Evolutionary conservation across 2,113 vertebrate genomes (phyloP), one percentile per base, ranked within the genome.

Genomic region (Lophius piscatorius): DNA sequence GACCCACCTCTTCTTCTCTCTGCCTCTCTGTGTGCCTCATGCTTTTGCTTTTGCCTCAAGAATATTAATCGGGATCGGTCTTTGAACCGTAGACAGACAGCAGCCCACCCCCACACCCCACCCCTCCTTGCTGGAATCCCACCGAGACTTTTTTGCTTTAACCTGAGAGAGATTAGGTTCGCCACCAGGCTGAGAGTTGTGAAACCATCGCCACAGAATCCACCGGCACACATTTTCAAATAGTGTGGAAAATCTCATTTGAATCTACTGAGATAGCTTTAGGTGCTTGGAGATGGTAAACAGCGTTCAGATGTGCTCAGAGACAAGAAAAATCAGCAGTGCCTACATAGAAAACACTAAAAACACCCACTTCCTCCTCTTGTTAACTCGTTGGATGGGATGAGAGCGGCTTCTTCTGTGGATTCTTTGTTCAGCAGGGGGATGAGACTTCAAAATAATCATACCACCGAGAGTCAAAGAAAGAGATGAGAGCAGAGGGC

Each of bases 31-130:
- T 78, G 23, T 39, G 39, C 70, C 63, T 59, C 66, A 31, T 60
- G 66, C 76, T 59, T 63, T 38, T 79, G 81, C 62, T 42, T 68
- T 48, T 46, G 42, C 62, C 61, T 76, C 33, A 4, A 36, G 84
- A 91, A 92, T 91, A 84, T 87, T 88, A 91, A 92, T 87, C 71
- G 54, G 41, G 47, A 52, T 77, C 70, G 5, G 22, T 77, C 80
- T 91, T 87, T 90, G 83, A 90, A 90, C 82, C 48, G n/a, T 5
- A 72, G 69, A 68, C 72, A 63, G 65, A 69, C 62, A 57, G 9
- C 11, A 6, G 51, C 61, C 62, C 57, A 56, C 63, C 57, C 11
- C 44, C 42, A 9, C 2, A 11, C 5, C n/a, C 14, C 42, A 28
- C 46, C 46, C 29, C 0, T 50, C 60, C 35, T 45, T n/a, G 51